phyloP scores from a whole-genome alignment of 2,888 invertebrate species.

The Papilio elwesi region DNA sequence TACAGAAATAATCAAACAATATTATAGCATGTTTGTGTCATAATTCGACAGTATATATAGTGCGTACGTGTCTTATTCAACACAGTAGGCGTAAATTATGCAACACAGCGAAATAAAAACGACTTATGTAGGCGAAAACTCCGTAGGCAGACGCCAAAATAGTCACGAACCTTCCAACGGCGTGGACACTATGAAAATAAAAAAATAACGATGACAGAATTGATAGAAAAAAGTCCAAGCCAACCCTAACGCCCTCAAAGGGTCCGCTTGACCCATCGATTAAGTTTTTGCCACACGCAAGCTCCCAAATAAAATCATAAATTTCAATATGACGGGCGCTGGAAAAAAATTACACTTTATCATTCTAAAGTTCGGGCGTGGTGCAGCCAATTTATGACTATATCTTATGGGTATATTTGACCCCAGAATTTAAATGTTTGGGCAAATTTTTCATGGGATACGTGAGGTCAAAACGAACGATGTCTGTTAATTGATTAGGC shows the following conservation, averaged over 20 bases:
- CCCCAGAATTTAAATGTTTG: constrained; percentile 34
- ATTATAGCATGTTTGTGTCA: too few relatives aligned
- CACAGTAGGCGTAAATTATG: constrained; percentile 4
- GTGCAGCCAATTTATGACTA: constrained; percentile 73
- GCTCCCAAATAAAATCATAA: constrained; percentile 76
- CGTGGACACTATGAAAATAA: constrained; percentile 17
- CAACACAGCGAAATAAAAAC: background rate
- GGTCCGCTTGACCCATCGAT: constrained; percentile 61
- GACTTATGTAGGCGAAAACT: background rate
- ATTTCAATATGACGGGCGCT: constrained; percentile 64
- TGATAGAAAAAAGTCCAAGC: constrained; percentile 24
- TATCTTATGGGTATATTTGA: constrained; percentile 56
- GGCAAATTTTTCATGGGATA: constrained; percentile 3
- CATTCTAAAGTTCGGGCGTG: constrained; percentile 61
- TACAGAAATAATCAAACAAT: too few relatives aligned
- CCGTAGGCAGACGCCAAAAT: background rate
- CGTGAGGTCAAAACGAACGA: background rate
- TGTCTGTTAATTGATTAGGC: too few relatives aligned
- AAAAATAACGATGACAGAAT: constrained; percentile 36
- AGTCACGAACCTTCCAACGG: background rate
- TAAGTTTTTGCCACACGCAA: constrained; percentile 75
- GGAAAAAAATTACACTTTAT: constrained; percentile 72
- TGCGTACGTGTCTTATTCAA: background rate
- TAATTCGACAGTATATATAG: background rate
- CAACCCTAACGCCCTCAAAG: constrained; percentile 38